Conservation (phyloP, 2,888 invertebrate genomes). For the Coelopa pilipes region DNA sequence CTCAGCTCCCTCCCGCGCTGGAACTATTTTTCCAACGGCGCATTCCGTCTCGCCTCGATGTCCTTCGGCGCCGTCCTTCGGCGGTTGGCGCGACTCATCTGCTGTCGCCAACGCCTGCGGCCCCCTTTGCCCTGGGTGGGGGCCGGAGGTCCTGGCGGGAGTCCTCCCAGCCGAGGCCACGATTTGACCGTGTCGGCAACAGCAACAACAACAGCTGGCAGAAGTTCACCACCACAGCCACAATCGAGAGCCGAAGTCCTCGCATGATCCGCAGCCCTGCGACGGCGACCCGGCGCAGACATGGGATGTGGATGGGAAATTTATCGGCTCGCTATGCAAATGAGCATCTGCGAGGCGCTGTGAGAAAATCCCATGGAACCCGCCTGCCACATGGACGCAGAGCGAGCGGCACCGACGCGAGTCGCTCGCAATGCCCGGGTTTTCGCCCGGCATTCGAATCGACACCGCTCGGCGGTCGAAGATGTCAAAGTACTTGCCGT, state of each 20-base stretch:
- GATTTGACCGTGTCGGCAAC: conserved; percentile 31
- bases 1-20: too few species aligned
- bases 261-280: not conserved
- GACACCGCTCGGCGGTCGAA: conserved; percentile 41
- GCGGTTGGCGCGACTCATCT: not conserved
- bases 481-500: conserved; percentile 47
- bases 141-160: too few species aligned
- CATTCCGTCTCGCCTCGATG: too few species aligned
- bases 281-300: not conserved
- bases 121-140: not conserved
- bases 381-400: too few species aligned
- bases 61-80: too few species aligned
- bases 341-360: conserved; percentile 3
- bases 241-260: conserved; percentile 11
- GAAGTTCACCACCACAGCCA: not conserved
- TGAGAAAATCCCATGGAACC: not conserved
- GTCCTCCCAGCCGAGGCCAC: not conserved
- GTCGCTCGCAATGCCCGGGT: too few species aligned
- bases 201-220: not conserved
- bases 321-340: conserved; percentile 31
- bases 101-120: not conserved
- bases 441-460: too few species aligned
- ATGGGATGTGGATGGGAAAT: conserved; percentile 3
- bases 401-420: too few species aligned
- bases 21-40: too few species aligned